A percentile compares a stretch with the other conserved stretches of the same genome.
These are phyloP conservation scores for Clarias batrachus DNA, from an alignment of 2,113 vertebrate species.

Conservation along the genomic window DNA sequence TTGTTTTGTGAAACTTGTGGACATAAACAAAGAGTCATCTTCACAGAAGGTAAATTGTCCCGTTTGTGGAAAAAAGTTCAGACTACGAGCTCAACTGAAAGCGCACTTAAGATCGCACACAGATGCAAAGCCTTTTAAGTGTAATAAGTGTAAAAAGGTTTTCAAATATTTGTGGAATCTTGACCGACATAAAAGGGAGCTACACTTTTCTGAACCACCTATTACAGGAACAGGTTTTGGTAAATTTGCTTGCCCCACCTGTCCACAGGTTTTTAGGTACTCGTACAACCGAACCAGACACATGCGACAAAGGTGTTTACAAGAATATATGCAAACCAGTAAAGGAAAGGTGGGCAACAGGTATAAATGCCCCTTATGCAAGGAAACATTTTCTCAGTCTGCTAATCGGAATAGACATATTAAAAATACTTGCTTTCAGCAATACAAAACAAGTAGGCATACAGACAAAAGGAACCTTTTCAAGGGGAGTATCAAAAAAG, in stretches of 20 bases:
- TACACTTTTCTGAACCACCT: background rate
- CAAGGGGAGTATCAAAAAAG: slow-evolving; percentile 28
- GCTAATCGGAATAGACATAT: slow-evolving; percentile 68
- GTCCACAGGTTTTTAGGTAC: slow-evolving; percentile 69
- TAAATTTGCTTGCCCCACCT: slow-evolving; percentile 69
- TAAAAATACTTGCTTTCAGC: slow-evolving; percentile 59
- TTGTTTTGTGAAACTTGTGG: slow-evolving; percentile 70
- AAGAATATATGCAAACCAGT: slow-evolving; percentile 37
- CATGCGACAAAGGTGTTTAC: slow-evolving; percentile 68
- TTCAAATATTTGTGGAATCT: slow-evolving; percentile 51
- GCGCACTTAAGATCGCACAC: slow-evolving; percentile 52
- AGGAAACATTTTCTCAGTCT: slow-evolving; percentile 54
- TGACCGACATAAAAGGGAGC: slow-evolving; percentile 44
- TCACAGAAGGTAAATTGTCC: slow-evolving; percentile 44
- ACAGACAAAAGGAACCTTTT: slow-evolving; percentile 27
- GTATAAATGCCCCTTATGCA: slow-evolving; percentile 71
- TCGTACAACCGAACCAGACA: slow-evolving; percentile 69
- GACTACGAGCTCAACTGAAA: slow-evolving; percentile 36
- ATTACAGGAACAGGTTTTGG: background rate
- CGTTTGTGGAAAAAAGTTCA: slow-evolving; percentile 60
- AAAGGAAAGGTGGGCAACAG: slow-evolving; percentile 57
- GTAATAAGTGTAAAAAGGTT: slow-evolving; percentile 25
- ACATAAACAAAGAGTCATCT: slow-evolving; percentile 57
- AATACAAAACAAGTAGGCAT: slow-evolving; percentile 51
- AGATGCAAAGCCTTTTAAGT: slow-evolving; percentile 38